Evolutionary conservation across 2,888 invertebrate genomes (phyloP), one percentile per base, ranked within the genome.

Genomic region (Eupithecia tripunctaria): DNA sequence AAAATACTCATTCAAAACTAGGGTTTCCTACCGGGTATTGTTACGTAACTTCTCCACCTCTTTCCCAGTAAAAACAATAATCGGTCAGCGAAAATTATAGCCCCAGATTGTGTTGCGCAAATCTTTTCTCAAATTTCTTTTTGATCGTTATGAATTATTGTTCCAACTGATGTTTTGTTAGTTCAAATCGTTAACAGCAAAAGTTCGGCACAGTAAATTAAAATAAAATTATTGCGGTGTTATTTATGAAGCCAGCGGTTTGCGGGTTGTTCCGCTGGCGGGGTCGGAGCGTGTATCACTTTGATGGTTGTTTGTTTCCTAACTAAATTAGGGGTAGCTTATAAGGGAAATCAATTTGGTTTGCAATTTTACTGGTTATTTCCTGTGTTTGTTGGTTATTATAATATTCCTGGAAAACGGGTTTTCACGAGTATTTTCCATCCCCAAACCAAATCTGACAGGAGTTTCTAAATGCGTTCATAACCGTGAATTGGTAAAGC

Each of bases 51-150:
- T 0, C 27, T 27, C 6, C 27, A 12, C 25, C 29, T 18, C 29
- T 18, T 29, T 8, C 18, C 29, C 18, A 56, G 25, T 56, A 56
- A 25, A 51, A 56, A 12, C 21, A n/a, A 51, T 56, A 51, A 25
- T 56, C 12, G n/a, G 36, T 12, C 62, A 63, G n/a, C 62, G 5
- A 36, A 63, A 63, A 56, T 56, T 56, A 56, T 63, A 32, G 62
- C 62, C 62, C 25, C 18, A 32, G n/a, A 36, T 76, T 76, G 70
- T 56, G 60, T 15, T 59, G 60, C 74, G 71, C 69, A 72, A 79
- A 78, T 76, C 73, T 74, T 76, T 76, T 77, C 77, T 79, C 75
- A 63, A 41, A n/a, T 69, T 75, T 70, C 68, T 74, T 76, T 73
- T 71, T 69, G 36, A 71, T 75, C 64, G 72, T 70, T 59, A 56